Evolutionary conservation across 2,113 vertebrate genomes (phyloP), one percentile per base, ranked within the genome.

Genomic region (Barbus barbus): DNA sequence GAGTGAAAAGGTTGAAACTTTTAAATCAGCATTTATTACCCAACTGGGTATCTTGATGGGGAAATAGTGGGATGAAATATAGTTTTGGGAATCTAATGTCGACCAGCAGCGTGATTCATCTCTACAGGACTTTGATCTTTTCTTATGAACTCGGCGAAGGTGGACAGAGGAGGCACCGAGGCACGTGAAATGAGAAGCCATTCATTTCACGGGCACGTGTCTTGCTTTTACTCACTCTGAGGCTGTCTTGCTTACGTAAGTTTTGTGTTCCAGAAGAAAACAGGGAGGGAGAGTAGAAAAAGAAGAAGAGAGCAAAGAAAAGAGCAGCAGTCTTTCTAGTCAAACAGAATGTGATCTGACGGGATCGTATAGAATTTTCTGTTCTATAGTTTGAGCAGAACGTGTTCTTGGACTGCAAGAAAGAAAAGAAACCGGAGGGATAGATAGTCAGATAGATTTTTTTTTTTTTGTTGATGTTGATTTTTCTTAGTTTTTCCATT

Each of bases 111-210:
- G 12, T 81, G 82, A 90, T 87, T n/a, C 16, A 53, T 86, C 89
- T 91, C 89, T 92, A 93, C 90, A 90, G 90, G 89, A 92, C 46
- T 88, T 51, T 79, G 83, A 82, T 86, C 87, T 83, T 86, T 9
- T 81, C 2, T 87, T 88, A 12, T 65, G 3, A 48, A 6, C 71
- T 90, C 82, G 33, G 80, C 61, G 6, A 65, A 0, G 83, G 75
- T 88, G 90, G 71, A 88, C 3, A 69, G 31, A 18, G 20, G 79
- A 88, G 89, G 63, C 77, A 18, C 88, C 44, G 26, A 80, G 85
- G 79, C 92, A 82, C 91, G 0, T 89, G 90, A 88, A 90, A 87
- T 16, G 81, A 89, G 89, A 91, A 85, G 90, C 90, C 88, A 73
- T 76, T 75, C 88, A 71, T 86, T 86, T 84, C 92, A 92, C 61